phyloP scores from a whole-genome alignment of 1,140 invertebrate genomes.

The Bombus sibiricus region DNA sequence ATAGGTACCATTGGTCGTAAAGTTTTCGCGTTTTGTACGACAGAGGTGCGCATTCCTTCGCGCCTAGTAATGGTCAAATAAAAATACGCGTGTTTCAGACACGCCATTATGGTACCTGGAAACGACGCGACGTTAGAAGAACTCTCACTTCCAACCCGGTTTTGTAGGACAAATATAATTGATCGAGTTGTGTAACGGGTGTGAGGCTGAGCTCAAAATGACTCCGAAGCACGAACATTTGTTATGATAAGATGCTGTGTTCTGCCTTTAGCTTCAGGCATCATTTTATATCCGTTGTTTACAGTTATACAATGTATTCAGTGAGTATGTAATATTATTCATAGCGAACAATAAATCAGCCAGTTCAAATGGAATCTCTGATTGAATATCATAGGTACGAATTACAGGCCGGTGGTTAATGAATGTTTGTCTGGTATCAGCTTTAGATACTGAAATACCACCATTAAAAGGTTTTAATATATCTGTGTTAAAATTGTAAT shows the following conservation, averaged over 20 bases:
- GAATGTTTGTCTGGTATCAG: not conserved
- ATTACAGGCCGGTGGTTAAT: no score
- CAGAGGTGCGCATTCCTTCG: conserved; percentile 6
- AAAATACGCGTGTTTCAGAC: conserved; percentile 13
- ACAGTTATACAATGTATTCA: not conserved
- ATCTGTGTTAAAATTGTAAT: not conserved
- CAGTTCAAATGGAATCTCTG: not conserved
- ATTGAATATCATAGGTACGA: not conserved
- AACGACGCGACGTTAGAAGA: conserved; percentile 17
- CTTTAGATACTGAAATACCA: not conserved
- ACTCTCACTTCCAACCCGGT: conserved; percentile 39
- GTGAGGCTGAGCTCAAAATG: not conserved
- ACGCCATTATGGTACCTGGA: conserved; percentile 23
- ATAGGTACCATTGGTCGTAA: conserved; percentile 23
- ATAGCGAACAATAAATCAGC: not conserved
- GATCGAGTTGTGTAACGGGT: conserved; percentile 39
- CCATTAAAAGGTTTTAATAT: not conserved
- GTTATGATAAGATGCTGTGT: conserved; percentile 7
- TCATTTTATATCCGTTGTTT: not conserved
- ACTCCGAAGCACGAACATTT: conserved; percentile 9
- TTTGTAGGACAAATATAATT: conserved; percentile 43
- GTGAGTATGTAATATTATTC: not conserved
- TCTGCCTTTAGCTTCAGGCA: not conserved
- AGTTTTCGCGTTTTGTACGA: conserved; percentile 8
- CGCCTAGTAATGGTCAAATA: not conserved